These are phyloP conservation scores for Dioctria linearis DNA, from an alignment of 2,888 invertebrate species.

Conservation along the genomic window DNA sequence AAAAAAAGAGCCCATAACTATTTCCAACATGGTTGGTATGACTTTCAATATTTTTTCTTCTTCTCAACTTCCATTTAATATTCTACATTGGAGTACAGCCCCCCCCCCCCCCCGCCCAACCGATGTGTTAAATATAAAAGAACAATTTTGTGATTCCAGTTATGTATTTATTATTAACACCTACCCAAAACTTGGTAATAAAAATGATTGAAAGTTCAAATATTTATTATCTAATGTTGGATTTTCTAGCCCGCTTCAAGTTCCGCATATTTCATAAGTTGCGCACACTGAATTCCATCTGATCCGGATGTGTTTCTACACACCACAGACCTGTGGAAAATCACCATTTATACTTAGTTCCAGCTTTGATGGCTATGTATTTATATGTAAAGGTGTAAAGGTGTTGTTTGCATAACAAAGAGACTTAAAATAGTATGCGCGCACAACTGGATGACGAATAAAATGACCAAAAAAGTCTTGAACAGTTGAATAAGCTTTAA, in stretches of 20 bases:
- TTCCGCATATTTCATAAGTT: slow-evolving; percentile 35
- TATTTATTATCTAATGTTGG: neutral
- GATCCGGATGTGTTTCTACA: slow-evolving; percentile 16
- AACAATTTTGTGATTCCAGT: too few relatives aligned
- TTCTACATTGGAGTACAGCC: too few relatives aligned
- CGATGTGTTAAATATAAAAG: too few relatives aligned
- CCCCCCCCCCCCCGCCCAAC: too few relatives aligned
- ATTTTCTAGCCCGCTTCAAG: slow-evolving; percentile 28
- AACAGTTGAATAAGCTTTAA: neutral
- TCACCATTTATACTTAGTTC: neutral
- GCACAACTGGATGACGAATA: slow-evolving; percentile 9
- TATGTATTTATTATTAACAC: neutral
- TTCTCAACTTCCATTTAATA: too few relatives aligned
- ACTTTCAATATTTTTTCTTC: too few relatives aligned
- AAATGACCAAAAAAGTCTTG: slow-evolving; percentile 14
- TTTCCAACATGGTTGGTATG: too few relatives aligned
- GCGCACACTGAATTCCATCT: slow-evolving; percentile 20
- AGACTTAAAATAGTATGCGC: neutral
- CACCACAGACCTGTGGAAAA: neutral
- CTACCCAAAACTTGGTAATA: neutral
- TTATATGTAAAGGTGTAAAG: too few relatives aligned
- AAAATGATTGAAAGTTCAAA: slow-evolving; percentile 14
- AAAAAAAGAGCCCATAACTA: too few relatives aligned
- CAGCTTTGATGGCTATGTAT: too few relatives aligned
- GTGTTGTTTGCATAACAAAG: slow-evolving; percentile 27